Evolutionary conservation across 2,888 invertebrate genomes (phyloP).

Genomic region (Carabus problematicus): DNA sequence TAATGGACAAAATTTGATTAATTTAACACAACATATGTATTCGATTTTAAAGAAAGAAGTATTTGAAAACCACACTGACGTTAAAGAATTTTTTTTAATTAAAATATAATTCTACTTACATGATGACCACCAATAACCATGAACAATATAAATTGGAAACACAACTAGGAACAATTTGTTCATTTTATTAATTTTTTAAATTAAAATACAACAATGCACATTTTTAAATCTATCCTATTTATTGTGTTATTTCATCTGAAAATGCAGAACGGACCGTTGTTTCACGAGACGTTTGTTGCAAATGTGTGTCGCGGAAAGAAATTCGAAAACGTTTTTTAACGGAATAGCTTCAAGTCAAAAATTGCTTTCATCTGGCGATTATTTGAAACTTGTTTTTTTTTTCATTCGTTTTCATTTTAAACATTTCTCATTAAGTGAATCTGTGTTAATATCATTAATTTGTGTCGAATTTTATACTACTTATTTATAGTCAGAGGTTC

Average conservation of each 20-base stretch:
- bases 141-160: constrained; percentile 3
- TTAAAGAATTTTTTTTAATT: too few species aligned
- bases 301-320: constrained; percentile 24
- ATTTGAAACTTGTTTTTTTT: constrained; percentile 28
- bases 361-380: constrained; percentile 16
- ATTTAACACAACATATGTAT: too few species aligned
- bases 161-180: neutral
- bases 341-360: constrained; percentile 12
- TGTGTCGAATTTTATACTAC: too few species aligned
- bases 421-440: too few species aligned
- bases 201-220: neutral
- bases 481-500: too few species aligned
- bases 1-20: too few species aligned
- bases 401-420: too few species aligned
- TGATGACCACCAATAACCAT: constrained; percentile 12
- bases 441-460: too few species aligned
- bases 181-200: neutral
- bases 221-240: too few species aligned
- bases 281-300: constrained; percentile 2
- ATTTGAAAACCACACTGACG: too few species aligned
- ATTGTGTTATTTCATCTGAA: neutral
- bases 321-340: constrained; percentile 19
- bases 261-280: constrained; percentile 8
- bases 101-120: constrained; percentile 2
- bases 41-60: too few species aligned